Base-by-base conservation (phyloP, 2,888 invertebrate genomes). In the Meloe dianella region DNA sequence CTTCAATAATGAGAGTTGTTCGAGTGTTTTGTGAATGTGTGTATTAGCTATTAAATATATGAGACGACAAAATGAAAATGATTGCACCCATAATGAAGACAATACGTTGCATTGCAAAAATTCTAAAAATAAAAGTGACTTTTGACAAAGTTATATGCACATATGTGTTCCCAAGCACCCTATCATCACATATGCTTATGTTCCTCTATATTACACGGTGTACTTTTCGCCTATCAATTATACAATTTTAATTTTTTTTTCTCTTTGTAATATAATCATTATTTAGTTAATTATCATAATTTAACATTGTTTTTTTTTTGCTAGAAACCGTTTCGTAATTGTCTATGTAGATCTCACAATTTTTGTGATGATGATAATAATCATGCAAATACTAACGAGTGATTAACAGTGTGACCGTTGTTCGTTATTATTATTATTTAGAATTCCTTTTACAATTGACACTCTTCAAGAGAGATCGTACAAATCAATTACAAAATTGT, bases 131-230 rank as follows among this genome's bases (percentile, higher is more conserved):
- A 47, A 70, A 65, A 57, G 30, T 60, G 59, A 56, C 24, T 63
- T 67, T 67, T 60, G 64, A 63, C 62, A 66, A 65, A 67, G 70
- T 73, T 73, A 73, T 78, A 79, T 80, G 79, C 81, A 81, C 80
- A 81, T 81, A 80, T 77, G 76, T 77, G 74, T 76, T 75, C 80
- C 80, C 80, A 81, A 82, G 80, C 79, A 77, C 78, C 78, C 75
- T 79, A 79, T 82, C 82, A 83, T 83, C 83, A 83, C 82, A 83
- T 83, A 81, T 82, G 82, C 82, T 83, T 81, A 82, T 81, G 79
- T 77, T 79, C 75, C 79, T 78, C 79, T 81, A 79, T 79, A 79
- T 78, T 78, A 80, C 80, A 81, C 78, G 78, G 78, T 76, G 73
- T 47, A 47, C 47, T 47, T 20, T 77, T 78, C 79, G 76, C 73